phyloP scores from a whole-genome alignment of 1,140 invertebrate genomes.

The Magallana ariakensis region DNA sequence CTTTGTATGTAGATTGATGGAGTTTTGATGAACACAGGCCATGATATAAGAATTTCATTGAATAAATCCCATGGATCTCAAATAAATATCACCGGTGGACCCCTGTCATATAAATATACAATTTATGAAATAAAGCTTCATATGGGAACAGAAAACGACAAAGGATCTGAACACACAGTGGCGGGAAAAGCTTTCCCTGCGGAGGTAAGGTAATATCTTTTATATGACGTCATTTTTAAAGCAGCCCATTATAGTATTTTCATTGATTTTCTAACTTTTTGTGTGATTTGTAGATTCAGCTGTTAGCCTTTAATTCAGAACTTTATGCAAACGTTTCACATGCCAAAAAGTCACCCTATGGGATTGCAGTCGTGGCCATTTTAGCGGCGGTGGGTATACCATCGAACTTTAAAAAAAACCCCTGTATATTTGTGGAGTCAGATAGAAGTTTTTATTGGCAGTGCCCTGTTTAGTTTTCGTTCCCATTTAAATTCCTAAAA shows the following conservation, averaged over 20 bases:
- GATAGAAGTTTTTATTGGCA: too few relatives aligned
- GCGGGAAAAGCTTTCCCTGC: conserved; percentile 63
- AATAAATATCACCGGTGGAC: conserved; percentile 64
- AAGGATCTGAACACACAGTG: conserved; percentile 69
- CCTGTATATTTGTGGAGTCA: too few relatives aligned
- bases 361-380: conserved; percentile 13
- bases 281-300: conserved; percentile 18
- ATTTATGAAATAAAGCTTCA: conserved; percentile 89
- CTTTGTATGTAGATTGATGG: conserved; percentile 86
- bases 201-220: conserved; percentile 61
- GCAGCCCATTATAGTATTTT: not conserved
- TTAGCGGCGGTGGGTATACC: not conserved
- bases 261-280: not conserved
- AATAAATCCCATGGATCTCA: conserved; percentile 83
- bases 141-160: conserved; percentile 81
- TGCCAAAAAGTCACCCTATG: conserved; percentile 31
- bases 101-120: conserved; percentile 65
- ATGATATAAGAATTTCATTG: conserved; percentile 94
- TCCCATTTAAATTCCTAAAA: too few relatives aligned
- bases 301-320: conserved; percentile 35
- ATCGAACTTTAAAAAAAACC: too few relatives aligned
- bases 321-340: conserved; percentile 29
- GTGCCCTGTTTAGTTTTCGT: too few relatives aligned
- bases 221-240: conserved; percentile 1
- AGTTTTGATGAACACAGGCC: conserved; percentile 93